Conservation (phyloP, 2,113 vertebrate species). For the Malurus alboscapulatus region DNA sequence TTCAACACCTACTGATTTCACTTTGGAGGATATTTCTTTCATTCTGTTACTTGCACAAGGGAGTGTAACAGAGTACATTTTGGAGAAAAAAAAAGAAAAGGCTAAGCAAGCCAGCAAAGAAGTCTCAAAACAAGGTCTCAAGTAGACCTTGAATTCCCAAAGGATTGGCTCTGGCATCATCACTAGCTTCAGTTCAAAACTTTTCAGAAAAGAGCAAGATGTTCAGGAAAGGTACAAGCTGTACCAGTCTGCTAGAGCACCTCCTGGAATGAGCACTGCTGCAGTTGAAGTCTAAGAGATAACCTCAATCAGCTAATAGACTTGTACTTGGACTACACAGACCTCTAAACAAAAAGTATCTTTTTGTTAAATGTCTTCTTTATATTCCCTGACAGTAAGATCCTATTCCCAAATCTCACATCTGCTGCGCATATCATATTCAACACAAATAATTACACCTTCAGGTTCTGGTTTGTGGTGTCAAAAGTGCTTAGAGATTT, state of each 20-base stretch:
- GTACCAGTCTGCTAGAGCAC: not conserved
- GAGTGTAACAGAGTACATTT: not conserved
- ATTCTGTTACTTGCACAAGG: not conserved
- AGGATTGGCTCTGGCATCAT: not conserved
- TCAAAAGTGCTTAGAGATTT: conserved; percentile 43
- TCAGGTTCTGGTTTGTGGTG: not conserved
- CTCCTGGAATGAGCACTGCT: not conserved
- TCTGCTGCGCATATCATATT: conserved; percentile 15
- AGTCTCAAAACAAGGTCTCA: not conserved
- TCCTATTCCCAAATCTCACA: not conserved
- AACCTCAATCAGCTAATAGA: not conserved
- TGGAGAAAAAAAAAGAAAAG: rapidly evolving
- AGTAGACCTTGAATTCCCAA: not conserved
- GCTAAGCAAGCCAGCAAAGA: not conserved
- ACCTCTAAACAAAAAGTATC: not conserved
- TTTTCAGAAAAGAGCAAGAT: not conserved
- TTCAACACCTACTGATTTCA: not conserved
- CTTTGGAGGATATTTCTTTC: not conserved
- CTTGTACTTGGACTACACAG: not conserved
- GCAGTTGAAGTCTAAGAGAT: not conserved
- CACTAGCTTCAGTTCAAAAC: not conserved
- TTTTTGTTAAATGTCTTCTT: conserved; percentile 15
- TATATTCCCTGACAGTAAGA: not conserved
- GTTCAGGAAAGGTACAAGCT: not conserved
- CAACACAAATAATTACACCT: conserved; percentile 30